Evolutionary conservation across 2,113 vertebrate species (phyloP), one percentile per base, ranked within the genome.

Genomic region (Bagarius yarrelli): DNA sequence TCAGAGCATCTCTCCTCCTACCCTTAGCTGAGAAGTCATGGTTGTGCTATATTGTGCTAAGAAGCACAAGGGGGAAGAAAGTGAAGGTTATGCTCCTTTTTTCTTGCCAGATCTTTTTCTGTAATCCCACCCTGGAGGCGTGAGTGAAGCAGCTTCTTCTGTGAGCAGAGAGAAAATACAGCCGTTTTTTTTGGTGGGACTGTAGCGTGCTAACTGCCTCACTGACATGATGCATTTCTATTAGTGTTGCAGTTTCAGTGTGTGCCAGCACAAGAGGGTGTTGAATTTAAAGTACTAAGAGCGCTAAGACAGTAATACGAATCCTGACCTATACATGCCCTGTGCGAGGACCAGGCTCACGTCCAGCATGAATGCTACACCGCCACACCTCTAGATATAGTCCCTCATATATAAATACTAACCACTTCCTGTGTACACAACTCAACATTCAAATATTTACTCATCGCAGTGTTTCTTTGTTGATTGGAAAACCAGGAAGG

Each of bases 81-180:
- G 85, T 85, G 90, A 86, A 91, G 89, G 90, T 91, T 91, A 88
- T 87, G 87, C 89, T 87, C 88, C 88, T 88, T 87, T 47, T 83
- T 90, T 84, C 66, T 21, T 86, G 80, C 85, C 85, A 76, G 72
- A 75, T 81, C 89, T 91, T 90, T 88, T 87, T 88, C 89, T 83
- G 84, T 86, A 84, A 88, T 86, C 87, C 89, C 91, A 83, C 83
- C 86, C 83, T 80, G 56, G 77, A 82, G 85, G 85, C 70, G 79
- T 74, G 50, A 74, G 59, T 73, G 78, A 89, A 89, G 84, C 88
- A 82, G 80, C 86, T 83, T 89, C 89, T 77, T 75, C 83, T 59
- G 52, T 47, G 53, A 79, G 25, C 59, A 81, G 32, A 66, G 55
- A 76, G 80, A 69, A 79, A 82, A 76, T 81, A 76, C 60, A 61